A percentile compares a stretch with the other conserved stretches of the same genome.
phyloP scores from a whole-genome alignment of 2,113 vertebrate genomes.

The Anoura caudifer region DNA sequence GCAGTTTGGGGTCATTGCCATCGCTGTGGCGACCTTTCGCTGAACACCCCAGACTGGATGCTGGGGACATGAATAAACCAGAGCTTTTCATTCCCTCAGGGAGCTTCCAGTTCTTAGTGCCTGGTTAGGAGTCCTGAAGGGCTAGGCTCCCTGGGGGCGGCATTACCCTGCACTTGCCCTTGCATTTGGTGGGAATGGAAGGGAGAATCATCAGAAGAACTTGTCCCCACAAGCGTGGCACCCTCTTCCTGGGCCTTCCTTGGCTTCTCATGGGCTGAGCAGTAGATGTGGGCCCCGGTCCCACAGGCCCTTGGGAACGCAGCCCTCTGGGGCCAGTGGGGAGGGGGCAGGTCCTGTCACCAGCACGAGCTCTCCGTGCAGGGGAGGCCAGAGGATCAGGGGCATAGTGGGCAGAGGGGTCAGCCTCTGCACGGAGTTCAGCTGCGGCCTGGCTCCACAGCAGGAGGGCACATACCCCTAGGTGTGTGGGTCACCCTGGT shows the following conservation, averaged over 20 bases:
- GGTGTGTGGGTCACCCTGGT: slow-evolving; percentile 85
- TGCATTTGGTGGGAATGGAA: background rate
- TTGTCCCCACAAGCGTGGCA: background rate
- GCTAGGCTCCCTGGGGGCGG: background rate
- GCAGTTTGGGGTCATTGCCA: background rate
- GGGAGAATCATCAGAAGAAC: background rate
- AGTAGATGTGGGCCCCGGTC: background rate
- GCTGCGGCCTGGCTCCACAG: background rate
- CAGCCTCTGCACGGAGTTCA: background rate
- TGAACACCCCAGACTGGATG: background rate
- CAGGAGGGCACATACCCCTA: slow-evolving; percentile 23
- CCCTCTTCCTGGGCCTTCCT: background rate
- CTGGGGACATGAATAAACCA: background rate
- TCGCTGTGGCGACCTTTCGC: background rate
- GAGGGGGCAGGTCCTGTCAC: background rate
- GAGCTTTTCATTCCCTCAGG: background rate
- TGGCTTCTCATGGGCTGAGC: background rate
- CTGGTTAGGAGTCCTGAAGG: background rate
- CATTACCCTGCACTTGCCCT: background rate
- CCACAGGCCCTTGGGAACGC: background rate
- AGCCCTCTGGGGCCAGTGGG: background rate
- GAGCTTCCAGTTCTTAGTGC: background rate
- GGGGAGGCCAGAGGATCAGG: background rate
- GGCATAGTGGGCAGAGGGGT: background rate
- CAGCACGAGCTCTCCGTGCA: background rate